Percentiles rank a stretch among this genome's conserved stretches.
Conservation (phyloP, 30 jellyfish, hydroid and myxozoan species). For the Kudoa iwatai region DNA sequence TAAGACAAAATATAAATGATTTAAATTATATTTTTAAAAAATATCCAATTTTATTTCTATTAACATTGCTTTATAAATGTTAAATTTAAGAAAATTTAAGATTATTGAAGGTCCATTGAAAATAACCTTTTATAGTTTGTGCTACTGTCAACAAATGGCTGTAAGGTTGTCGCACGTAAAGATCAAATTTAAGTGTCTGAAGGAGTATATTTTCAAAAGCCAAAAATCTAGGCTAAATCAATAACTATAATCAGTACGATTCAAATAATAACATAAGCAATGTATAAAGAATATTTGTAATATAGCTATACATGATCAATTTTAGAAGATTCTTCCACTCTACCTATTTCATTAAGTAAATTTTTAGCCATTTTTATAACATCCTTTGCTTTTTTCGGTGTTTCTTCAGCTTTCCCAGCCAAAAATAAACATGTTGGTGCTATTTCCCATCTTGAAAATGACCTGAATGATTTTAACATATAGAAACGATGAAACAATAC, state of each 20-base stretch:
- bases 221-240: slow-evolving; percentile 50
- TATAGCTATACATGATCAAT: not conserved
- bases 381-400: slow-evolving; percentile 76
- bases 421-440: slow-evolving; percentile 56
- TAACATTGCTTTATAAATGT: no score
- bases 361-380: slow-evolving; percentile 26
- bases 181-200: slow-evolving; percentile 64
- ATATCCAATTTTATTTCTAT: no score
- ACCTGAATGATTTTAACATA: slow-evolving; percentile 43
- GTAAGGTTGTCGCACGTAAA: slow-evolving; percentile 26
- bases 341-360: slow-evolving; percentile 10
- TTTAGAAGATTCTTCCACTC: not conserved
- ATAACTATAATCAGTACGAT: no score
- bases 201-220: slow-evolving; percentile 28
- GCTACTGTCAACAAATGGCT: not conserved
- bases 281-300: no score
- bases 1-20: no score
- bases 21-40: no score
- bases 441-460: slow-evolving; percentile 81
- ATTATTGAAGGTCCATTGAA: no score
- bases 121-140: not conserved
- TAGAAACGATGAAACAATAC: slow-evolving; percentile 82
- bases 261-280: no score
- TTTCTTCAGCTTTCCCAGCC: slow-evolving; percentile 95
- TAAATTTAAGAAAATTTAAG: no score